Evolutionary conservation across 2,888 invertebrate genomes (phyloP), one percentile per base, ranked within the genome.

Genomic region (Digitonthophagus gazella): DNA sequence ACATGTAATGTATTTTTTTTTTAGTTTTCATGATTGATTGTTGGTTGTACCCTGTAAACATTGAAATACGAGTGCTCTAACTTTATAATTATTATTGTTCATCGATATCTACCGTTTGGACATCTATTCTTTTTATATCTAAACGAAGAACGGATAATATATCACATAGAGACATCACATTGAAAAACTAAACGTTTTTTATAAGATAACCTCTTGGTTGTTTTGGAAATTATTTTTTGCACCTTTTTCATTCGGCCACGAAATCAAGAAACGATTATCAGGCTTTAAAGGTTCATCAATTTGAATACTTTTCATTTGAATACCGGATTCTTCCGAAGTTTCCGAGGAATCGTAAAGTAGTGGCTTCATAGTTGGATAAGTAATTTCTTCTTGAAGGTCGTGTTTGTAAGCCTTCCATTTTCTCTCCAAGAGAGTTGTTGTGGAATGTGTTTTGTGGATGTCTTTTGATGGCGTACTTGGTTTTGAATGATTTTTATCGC

Each of bases 401-500:
- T 79, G 79, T 70, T 78, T 77, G 67, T 77, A 77, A 44, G 79
- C 78, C 56, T 80, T 75, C 83, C 83, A 84, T 73, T 82, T 84
- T 28, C 80, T 76, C 68, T 84, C 84, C 6, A 83, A 73, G 44
- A 85, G 74, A 14, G 82, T 82, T 0, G 81, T 81, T 2, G 80
- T 78, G 64, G 83, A 82, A 71, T 82, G 82, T 71, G 79, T 80
- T 15, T 76, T 78, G 14, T 82, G 79, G 15, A 74, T 73, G 15
- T 80, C 81, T 68, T 78, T 79, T 15, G 76, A 75, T 0, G 83
- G 82, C 6, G 82, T 79, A 15, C 75, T 76, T 2, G 79, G 78
- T 56, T 84, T 84, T 55, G 88, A 85, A 18, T 85, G 86, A 0
- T 85, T 85, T 68, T 81, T 82, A 71, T 90, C 90, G 76, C 89